Conservation (phyloP, 2,888 invertebrate species). For the Ornithoptera priamus region DNA sequence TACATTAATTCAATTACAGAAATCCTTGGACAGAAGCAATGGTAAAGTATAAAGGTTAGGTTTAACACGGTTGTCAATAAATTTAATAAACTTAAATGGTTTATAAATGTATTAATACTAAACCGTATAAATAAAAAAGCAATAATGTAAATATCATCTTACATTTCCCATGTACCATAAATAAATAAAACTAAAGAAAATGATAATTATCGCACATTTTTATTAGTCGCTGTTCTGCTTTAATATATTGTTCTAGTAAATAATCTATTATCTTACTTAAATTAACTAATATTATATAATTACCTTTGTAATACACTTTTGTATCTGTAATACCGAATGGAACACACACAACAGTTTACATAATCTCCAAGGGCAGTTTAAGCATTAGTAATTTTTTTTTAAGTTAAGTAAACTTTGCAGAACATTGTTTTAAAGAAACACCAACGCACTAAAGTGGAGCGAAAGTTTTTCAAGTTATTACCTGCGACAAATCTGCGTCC, state of each 20-base stretch:
- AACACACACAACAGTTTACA: background rate
- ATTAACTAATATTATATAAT: too few species aligned
- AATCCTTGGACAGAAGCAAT: background rate
- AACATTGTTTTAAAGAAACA: conserved; percentile 18
- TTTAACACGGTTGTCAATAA: conserved; percentile 6
- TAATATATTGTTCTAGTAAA: too few species aligned
- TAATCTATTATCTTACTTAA: too few species aligned
- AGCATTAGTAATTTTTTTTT: background rate
- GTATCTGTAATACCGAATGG: background rate
- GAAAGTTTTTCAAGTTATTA: conserved; percentile 50
- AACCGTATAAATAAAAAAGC: background rate
- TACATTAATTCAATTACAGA: conserved; percentile 25
- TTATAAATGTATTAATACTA: background rate
- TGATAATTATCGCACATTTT: too few species aligned
- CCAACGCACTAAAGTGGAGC: conserved; percentile 33
- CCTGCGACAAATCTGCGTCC: conserved; percentile 85
- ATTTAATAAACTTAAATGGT: conserved; percentile 21
- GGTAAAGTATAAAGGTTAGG: background rate
- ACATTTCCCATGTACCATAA: too few species aligned
- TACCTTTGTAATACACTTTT: too few species aligned
- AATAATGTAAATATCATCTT: too few species aligned
- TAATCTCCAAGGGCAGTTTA: background rate
- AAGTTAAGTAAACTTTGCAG: conserved; percentile 20
- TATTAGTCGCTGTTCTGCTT: too few species aligned
- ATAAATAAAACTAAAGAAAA: too few species aligned